These are phyloP conservation scores for Sitta carolinensis DNA, from an alignment of 2,797 vertebrate species.

Conservation along the genomic window DNA sequence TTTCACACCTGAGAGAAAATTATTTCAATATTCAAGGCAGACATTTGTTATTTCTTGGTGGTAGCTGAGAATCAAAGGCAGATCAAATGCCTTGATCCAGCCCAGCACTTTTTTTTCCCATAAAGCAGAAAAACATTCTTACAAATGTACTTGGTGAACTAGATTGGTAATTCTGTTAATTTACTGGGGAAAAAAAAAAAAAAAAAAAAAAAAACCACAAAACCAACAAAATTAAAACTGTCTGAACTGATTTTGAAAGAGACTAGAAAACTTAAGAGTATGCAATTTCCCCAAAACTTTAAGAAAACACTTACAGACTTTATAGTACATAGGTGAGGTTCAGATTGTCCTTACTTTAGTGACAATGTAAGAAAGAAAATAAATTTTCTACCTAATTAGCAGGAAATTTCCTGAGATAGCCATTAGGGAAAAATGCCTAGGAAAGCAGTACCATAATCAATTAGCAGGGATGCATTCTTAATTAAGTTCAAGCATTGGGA, in stretches of 20 bases:
- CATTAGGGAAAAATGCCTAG: slow-evolving; percentile 2
- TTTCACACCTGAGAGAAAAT: not conserved
- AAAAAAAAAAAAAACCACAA: not conserved
- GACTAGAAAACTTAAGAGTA: not conserved
- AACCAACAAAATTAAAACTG: not conserved
- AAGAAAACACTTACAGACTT: not conserved
- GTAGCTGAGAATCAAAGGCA: not conserved
- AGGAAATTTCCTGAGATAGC: slow-evolving; percentile 25
- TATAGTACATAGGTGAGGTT: not conserved
- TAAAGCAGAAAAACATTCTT: not conserved
- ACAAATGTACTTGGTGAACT: not conserved
- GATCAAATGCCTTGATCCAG: not conserved
- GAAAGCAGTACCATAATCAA: slow-evolving; percentile 51
- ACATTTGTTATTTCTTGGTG: not conserved
- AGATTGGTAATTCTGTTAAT: not conserved
- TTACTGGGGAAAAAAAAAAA: not conserved
- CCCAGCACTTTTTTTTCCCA: not conserved
- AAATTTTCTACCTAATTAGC: slow-evolving; percentile 58
- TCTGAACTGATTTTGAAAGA: not conserved
- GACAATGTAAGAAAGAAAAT: not conserved
- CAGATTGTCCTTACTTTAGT: not conserved
- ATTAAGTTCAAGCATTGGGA: slow-evolving; percentile 53
- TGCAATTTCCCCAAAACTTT: not conserved
- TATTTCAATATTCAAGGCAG: not conserved
- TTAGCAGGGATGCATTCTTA: slow-evolving; percentile 59